These are phyloP conservation scores for Promerops cafer DNA, from an alignment of 2,113 vertebrate species.

Conservation along the genomic window DNA sequence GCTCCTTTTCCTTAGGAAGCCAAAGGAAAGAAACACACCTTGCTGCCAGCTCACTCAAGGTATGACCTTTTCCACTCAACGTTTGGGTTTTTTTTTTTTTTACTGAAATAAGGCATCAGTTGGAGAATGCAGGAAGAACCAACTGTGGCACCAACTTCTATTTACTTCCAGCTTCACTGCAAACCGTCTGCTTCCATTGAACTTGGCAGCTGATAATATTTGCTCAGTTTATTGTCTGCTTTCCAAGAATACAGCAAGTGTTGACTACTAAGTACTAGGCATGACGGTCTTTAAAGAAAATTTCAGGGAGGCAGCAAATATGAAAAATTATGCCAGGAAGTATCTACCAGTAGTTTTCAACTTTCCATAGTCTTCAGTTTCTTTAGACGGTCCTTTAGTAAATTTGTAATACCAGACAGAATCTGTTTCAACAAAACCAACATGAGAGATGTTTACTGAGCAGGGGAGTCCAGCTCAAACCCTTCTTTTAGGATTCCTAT, in stretches of 20 bases:
- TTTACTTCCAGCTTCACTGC: conserved; percentile 39
- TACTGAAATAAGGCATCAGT: not conserved
- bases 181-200: conserved; percentile 38
- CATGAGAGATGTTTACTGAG: not conserved
- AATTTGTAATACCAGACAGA: not conserved
- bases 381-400: not conserved
- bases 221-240: conserved; percentile 53
- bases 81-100: not conserved
- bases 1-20: not conserved
- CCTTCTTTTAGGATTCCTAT: not conserved
- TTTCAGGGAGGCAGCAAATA: conserved; percentile 20
- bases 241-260: conserved; percentile 50
- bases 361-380: not conserved
- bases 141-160: conserved; percentile 32
- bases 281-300: not conserved
- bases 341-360: not conserved
- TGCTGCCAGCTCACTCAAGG: not conserved
- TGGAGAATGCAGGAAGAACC: not conserved
- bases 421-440: not conserved
- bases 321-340: not conserved
- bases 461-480: not conserved
- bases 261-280: conserved; percentile 21
- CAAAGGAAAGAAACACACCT: not conserved
- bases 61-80: not conserved
- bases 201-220: conserved; percentile 52